Base-by-base conservation (phyloP, 2,113 vertebrate species). In the Odocoileus hemionus region DNA sequence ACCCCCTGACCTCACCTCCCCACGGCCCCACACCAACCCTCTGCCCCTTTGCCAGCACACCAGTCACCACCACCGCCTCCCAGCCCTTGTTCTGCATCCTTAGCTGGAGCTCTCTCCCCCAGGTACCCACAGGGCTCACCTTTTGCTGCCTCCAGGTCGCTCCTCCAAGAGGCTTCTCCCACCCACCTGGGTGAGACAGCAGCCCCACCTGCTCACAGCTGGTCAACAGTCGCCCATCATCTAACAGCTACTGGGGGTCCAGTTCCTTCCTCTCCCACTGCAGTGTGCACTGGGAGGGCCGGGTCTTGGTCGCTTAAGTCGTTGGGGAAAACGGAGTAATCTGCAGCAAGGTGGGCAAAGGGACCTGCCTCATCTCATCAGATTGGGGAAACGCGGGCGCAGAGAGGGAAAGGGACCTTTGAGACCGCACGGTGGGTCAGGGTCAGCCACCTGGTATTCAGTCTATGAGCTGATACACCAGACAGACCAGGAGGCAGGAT, bases 391-490 rank as follows among this genome's bases (percentile, higher is more conserved):
- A 52, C 1, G 6, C 15, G 15, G 13, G 16, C 4, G 10, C 80
- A 33, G 19, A 7, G 9, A 43, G 17, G 13, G n/a, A n/a, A 3
- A 26, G 89, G 64, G 30, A 11, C 30, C 45, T 5, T 8, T n/a
- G 2, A 26, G 61, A 74, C 43, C 52, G 11, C 1, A 19, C 17
- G 1, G 16, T n/a, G 28, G 58, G 58, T 50, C 33, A 36, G 52
- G 7, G 50, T 3, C 36, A 7, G 4, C 54, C 39, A 43, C 61
- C 57, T 50, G 0, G 3, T 16, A 55, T 36, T 52, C 14, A 0
- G 12, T 13, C 6, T 14, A 2, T 1, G 50, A 83, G 57, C 57
- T 30, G 26, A 54, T 1, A 1, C 3, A 5, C 0, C 5, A 0
- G 1, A 5, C 54, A 7, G 10, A 74, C 7, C 5, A n/a, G 79